Base-by-base conservation (phyloP, 2,113 vertebrate genomes). In the Forbesichthys agassizii region DNA sequence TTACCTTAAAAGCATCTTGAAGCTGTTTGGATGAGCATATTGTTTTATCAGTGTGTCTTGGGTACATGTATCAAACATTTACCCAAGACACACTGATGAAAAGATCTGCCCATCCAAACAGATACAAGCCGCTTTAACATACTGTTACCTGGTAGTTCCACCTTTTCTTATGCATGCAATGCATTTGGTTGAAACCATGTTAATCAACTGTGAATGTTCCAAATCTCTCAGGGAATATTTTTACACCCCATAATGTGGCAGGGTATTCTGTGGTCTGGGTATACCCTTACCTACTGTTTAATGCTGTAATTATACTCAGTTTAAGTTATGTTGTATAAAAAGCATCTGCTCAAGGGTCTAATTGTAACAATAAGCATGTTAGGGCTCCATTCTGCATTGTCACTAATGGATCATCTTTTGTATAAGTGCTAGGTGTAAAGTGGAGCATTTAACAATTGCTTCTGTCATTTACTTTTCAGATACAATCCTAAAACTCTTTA, bases 401-500 rank as follows among this genome's bases (percentile, higher is more conserved):
- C 36, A 42, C 7, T 42, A 42, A 42, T 42, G 36, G 36, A 42
- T 48, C 66, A 75, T 12, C 11, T 64, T 36, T 16, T 16, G 9
- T 49, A 2, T 16, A 61, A 42, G n/a, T 58, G 51, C 9, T 27
- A 11, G 9, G n/a, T 20, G 16, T 56, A 12, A 4, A 51, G 0
- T 27, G 11, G 47, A 65, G 51, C 47, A 69, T 65, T 77, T 78
- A 12, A 57, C 10, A 51, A 9, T 62, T 42, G 57, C 20, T 84
- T 16, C 56, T 46, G 14, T 81, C 12, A 66, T 3, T 61, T 71
- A 79, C 33, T 77, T 80, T 71, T n/a, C 79, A 99, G 98, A 90
- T 79, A 97, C 89, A 61, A 96, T 96, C 64, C 83, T 97, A 61
- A 93, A 92, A 58, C 82, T 99, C 36, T 90, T 90, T 94, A 61